Base-by-base conservation (phyloP, 2,888 invertebrate species). In the Acholoe squamosa region DNA sequence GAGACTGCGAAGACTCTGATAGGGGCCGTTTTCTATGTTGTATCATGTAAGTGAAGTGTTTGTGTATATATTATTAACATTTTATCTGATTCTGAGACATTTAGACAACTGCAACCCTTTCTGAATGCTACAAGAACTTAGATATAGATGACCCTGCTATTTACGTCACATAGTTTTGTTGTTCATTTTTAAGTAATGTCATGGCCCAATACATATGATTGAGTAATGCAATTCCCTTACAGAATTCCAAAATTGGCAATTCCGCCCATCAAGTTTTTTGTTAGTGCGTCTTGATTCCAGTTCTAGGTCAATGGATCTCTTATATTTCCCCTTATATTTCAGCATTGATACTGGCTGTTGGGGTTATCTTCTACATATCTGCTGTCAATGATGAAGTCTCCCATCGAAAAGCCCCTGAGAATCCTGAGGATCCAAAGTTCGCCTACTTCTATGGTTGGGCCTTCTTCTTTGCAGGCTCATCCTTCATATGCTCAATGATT, bases 331-430 rank as follows among this genome's bases (percentile, higher is more conserved):
- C 54, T 54, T 3, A n/a, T 56, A 0, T 91, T 91, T 5, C 91
- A 95, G 95, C 95, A n/a, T 91, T 95, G 86, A 93, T 93, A 0
- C 92, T 95, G 51, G 95, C 95, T 0, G 94, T 94, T 16, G 95
- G 95, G 12, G 94, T 95, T 43, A 95, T 95, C 34, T 93, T 95
- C 56, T 95, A 95, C 92, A 95, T 95, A 67, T 95, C 95, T 28
- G 94, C 94, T 5, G 94, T 95, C 84, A 95, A 95, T 91, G 95
- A 95, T 91, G 95, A 95, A 86, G 94, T 95, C 10, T 94, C 94
- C 19, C 95, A 94, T 91, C 92, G 94, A 43, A 92, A 93, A 33
- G 92, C 93, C 88, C 92, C 94, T 51, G 91, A 94, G 90, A 93
- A 92, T 34, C 93, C 94, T 31, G 93, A 93, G 28, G 93, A 92